phyloP scores from a whole-genome alignment of 1,140 invertebrate genomes.

The Drosophila mojavensis region DNA sequence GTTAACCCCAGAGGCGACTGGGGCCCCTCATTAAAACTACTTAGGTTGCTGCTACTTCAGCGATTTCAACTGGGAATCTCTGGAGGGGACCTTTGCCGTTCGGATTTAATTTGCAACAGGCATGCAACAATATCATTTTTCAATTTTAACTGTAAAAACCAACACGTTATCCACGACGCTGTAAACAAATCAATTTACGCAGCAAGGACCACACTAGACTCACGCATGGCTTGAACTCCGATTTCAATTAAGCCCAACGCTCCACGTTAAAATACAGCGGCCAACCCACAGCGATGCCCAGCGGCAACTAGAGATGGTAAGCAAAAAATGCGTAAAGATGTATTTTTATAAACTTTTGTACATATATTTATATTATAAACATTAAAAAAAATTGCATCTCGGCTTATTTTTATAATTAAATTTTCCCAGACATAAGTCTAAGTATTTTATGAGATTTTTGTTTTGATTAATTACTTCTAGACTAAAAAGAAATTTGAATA shows the following conservation, averaged over 20 bases:
- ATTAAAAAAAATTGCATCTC: no score
- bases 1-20: constrained; percentile 40
- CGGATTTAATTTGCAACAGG: constrained; percentile 70
- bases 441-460: no score
- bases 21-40: constrained; percentile 76
- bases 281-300: constrained; percentile 32
- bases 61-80: neutral
- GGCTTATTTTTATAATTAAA: no score
- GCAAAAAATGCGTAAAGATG: no score
- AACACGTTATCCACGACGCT: constrained; percentile 72
- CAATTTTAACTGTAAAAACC: constrained; percentile 81
- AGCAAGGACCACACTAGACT: constrained; percentile 61
- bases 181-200: constrained; percentile 78
- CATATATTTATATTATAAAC: no score
- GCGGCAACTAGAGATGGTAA: constrained; percentile 34
- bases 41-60: constrained; percentile 64
- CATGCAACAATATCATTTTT: constrained; percentile 81
- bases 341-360: no score
- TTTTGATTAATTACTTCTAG: no score
- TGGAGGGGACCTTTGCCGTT: constrained; percentile 28
- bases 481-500: no score
- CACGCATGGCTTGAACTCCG: constrained; percentile 28
- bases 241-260: constrained; percentile 76
- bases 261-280: constrained; percentile 46
- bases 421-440: no score